Evolutionary conservation across 2,113 vertebrate species (phyloP).

Genomic region (Esox niger): DNA sequence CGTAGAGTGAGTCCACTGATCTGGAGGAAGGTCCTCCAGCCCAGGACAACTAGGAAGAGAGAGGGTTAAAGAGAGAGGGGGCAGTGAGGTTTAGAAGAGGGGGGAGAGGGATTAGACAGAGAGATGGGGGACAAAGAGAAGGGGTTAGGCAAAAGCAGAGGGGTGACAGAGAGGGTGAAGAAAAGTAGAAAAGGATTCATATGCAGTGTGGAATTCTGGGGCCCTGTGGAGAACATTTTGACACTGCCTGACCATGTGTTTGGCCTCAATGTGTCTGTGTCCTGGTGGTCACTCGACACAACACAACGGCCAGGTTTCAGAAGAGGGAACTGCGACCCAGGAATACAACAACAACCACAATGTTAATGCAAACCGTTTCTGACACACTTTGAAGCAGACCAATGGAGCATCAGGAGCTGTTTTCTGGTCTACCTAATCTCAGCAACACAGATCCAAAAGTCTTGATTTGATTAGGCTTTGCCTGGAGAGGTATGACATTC

Average conservation of each 20-base stretch:
- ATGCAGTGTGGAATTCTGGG: neutral
- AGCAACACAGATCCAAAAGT: too few relatives aligned
- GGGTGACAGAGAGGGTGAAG: neutral
- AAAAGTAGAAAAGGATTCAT: neutral
- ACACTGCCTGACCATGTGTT: neutral
- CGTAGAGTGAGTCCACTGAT: slow-evolving; percentile 95
- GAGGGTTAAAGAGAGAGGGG: neutral
- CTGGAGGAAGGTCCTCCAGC: slow-evolving; percentile 92
- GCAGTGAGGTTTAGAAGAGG: neutral
- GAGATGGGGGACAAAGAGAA: neutral
- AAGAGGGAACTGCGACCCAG: too few relatives aligned
- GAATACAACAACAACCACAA: too few relatives aligned
- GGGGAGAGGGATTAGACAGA: neutral
- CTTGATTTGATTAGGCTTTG: too few relatives aligned
- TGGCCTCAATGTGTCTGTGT: neutral
- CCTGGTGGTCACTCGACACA: too few relatives aligned
- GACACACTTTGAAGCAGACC: too few relatives aligned
- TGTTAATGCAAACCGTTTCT: too few relatives aligned
- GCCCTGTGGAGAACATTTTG: neutral
- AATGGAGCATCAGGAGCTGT: too few relatives aligned
- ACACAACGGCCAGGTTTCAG: too few relatives aligned
- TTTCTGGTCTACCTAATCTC: too few relatives aligned
- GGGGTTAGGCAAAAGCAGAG: too few relatives aligned
- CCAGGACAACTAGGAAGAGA: slow-evolving; percentile 81
- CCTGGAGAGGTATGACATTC: too few relatives aligned